Evolutionary conservation across 2,888 invertebrate genomes (phyloP).

Genomic region (Rutpela maculata): DNA sequence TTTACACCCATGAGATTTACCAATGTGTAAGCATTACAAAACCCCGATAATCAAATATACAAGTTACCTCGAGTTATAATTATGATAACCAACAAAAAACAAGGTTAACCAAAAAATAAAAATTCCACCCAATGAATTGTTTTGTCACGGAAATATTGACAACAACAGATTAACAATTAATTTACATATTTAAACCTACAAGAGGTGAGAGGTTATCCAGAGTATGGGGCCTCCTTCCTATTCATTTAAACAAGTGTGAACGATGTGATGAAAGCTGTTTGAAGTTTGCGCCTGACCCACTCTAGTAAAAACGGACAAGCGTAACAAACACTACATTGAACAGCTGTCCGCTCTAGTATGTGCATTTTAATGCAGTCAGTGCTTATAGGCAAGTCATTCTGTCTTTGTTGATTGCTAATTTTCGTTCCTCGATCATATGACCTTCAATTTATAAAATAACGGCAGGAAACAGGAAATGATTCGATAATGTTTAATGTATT

Average conservation of each 20-base stretch:
- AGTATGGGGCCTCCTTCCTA: not conserved
- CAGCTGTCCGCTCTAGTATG: conserved; percentile 1
- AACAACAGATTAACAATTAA: not conserved
- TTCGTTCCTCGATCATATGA: not conserved
- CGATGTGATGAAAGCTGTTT: not conserved
- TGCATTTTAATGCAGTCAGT: conserved; percentile 16
- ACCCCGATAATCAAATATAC: not conserved
- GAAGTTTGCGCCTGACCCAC: not conserved
- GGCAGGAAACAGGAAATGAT: not conserved
- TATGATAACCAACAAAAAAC: not conserved
- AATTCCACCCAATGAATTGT: not conserved
- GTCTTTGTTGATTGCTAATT: conserved; percentile 2
- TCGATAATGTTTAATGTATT: not conserved
- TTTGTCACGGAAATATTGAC: conserved; percentile 2
- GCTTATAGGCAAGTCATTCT: conserved; percentile 2
- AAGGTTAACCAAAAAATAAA: not conserved
- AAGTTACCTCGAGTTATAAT: not conserved
- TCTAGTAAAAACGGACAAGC: not conserved
- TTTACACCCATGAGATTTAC: too few relatives aligned
- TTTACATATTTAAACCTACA: not conserved
- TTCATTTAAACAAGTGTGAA: conserved; percentile 9
- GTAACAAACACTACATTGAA: conserved; percentile 6
- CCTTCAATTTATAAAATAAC: not conserved
- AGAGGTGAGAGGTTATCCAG: not conserved
- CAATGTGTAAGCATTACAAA: too few relatives aligned